These are phyloP conservation scores for Drosophila orosa DNA, from an alignment of 1,140 invertebrate species.

Conservation along the genomic window DNA sequence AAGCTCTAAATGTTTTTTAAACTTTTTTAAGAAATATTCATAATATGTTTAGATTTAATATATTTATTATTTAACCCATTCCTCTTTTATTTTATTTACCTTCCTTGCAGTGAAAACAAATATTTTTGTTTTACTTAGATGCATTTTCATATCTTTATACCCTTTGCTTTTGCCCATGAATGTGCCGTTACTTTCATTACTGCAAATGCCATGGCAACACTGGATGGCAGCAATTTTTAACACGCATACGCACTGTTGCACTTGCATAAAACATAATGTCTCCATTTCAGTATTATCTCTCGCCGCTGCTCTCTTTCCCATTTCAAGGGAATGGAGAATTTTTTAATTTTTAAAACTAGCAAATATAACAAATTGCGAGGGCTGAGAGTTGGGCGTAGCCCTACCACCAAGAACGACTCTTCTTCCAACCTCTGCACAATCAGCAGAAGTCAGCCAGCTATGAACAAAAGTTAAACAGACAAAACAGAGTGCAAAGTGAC, in stretches of 20 bases:
- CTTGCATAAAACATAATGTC: slow-evolving; percentile 45
- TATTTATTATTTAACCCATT: background rate
- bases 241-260: slow-evolving; percentile 55
- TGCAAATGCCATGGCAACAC: slow-evolving; percentile 18
- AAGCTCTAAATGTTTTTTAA: no score
- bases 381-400: slow-evolving; percentile 9
- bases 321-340: slow-evolving; percentile 32
- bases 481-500: slow-evolving; percentile 73
- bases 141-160: background rate
- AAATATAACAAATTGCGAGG: slow-evolving; percentile 66
- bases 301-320: background rate
- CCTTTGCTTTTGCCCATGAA: background rate
- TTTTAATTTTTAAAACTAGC: slow-evolving; percentile 67
- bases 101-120: background rate
- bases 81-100: background rate
- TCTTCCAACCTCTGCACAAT: slow-evolving; percentile 58
- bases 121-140: background rate
- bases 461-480: slow-evolving; percentile 79
- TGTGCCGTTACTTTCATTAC: slow-evolving; percentile 20
- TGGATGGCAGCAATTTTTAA: slow-evolving; percentile 22
- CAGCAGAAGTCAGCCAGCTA: slow-evolving; percentile 72
- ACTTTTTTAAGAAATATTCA: no score
- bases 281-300: slow-evolving; percentile 21
- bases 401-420: slow-evolving; percentile 19
- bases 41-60: no score